A percentile compares a stretch with the other conserved stretches of the same genome.
Conservation (phyloP, 1,140 invertebrate species). For the Drosophila bipectinata region DNA sequence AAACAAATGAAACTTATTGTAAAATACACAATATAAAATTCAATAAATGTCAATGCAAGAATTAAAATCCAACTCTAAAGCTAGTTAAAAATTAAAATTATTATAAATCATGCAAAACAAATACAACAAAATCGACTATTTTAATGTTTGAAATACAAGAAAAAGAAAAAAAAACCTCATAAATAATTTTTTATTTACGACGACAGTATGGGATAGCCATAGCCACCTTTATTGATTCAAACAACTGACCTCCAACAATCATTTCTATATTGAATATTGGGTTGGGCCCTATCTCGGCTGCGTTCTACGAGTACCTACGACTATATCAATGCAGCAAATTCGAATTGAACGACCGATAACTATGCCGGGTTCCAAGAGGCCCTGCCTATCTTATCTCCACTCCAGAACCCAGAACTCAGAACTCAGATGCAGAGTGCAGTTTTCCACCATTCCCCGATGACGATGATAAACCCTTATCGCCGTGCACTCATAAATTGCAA, state of each 20-base stretch:
- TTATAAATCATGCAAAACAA: slow-evolving; percentile 69
- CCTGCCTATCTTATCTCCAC: slow-evolving; percentile 65
- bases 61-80: slow-evolving; percentile 75
- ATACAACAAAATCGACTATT: slow-evolving; percentile 73
- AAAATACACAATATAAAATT: slow-evolving; percentile 76
- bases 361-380: slow-evolving; percentile 45
- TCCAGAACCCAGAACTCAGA: background rate
- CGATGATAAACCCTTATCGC: slow-evolving; percentile 67
- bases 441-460: slow-evolving; percentile 33
- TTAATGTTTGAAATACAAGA: slow-evolving; percentile 83
- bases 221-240: slow-evolving; percentile 58
- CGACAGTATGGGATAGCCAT: slow-evolving; percentile 19
- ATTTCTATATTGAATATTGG: slow-evolving; percentile 72
- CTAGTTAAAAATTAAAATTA: slow-evolving; percentile 82
- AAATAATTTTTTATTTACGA: slow-evolving; percentile 61
- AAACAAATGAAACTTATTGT: slow-evolving; percentile 66
- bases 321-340: slow-evolving; percentile 42
- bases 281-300: slow-evolving; percentile 23
- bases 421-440: slow-evolving; percentile 75
- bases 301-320: background rate
- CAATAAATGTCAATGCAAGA: slow-evolving; percentile 73
- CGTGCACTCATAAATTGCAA: slow-evolving; percentile 78
- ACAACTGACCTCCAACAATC: slow-evolving; percentile 83
- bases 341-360: slow-evolving; percentile 49
- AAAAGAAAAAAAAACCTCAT: slow-evolving; percentile 45